Evolutionary conservation across 2,113 vertebrate genomes (phyloP).

Genomic region (Himantopus leucocephalus): DNA sequence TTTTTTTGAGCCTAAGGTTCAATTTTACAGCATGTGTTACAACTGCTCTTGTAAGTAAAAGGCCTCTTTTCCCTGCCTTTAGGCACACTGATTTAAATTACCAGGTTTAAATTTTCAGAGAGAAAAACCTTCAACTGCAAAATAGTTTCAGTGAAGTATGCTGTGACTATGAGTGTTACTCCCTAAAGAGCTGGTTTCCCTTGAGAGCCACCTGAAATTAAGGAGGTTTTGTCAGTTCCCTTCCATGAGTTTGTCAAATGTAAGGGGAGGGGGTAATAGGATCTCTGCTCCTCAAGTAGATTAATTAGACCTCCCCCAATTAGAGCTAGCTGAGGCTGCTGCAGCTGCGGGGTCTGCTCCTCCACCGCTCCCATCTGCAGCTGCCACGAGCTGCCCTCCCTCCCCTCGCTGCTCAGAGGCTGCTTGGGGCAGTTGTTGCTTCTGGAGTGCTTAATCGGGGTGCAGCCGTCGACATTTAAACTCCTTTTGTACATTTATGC

Average conservation of each 20-base stretch:
- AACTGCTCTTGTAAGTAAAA: neutral
- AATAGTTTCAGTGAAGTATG: neutral
- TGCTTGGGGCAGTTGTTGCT: neutral
- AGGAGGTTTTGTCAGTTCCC: neutral
- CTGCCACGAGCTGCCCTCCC: too few relatives aligned
- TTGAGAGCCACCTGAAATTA: neutral
- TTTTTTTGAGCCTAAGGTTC: neutral
- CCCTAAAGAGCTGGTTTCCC: neutral
- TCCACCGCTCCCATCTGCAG: too few relatives aligned
- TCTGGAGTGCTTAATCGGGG: neutral
- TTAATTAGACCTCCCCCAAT: neutral
- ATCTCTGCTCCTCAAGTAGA: neutral
- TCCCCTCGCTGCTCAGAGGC: neutral
- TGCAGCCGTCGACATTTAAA: neutral
- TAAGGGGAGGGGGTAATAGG: rapidly evolving
- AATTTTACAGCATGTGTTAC: neutral
- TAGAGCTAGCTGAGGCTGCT: neutral
- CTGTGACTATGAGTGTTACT: rapidly evolving
- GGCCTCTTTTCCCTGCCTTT: neutral
- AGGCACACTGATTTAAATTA: neutral
- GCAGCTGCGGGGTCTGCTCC: neutral
- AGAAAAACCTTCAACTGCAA: neutral
- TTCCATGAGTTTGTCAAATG: neutral
- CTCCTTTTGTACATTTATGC: rapidly evolving
- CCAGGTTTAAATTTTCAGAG: neutral